Evolutionary conservation across 2,888 invertebrate species (phyloP), one percentile per base, ranked within the genome.

Genomic region (Zeuzera pyrina): DNA sequence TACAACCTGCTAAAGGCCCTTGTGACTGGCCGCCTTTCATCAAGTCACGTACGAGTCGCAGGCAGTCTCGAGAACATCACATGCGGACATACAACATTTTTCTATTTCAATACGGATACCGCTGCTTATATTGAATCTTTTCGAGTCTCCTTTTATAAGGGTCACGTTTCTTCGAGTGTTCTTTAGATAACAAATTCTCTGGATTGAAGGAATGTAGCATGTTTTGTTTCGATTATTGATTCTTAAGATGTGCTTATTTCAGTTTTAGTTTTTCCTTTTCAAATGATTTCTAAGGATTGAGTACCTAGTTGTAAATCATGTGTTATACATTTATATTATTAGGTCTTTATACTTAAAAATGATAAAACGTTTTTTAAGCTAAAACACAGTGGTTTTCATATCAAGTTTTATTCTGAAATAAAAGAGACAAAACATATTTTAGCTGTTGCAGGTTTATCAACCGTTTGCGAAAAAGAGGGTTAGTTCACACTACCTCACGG

Each of bases 141-240:
- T 52, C 49, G 45, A 49, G 49, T 35, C 41, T 48, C 53, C 69
- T 51, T 64, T 79, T 77, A 68, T 71, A 45, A 30, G 30, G 54
- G 70, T 83, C 81, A 83, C 83, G 81, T 81, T 61, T 64, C 61
- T 56, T 79, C 48, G 68, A 83, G 81, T 73, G 79, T 60, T 57
- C 56, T 70, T 68, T 65, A 57, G 35, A 53, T 58, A 49, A 61
- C 58, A 56, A 65, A 58, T 53, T 45, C 2, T 51, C 34, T 54
- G 52, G 52, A 59, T 61, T 47, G 58, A 51, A 33, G 68, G 67
- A 62, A 71, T 70, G 66, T 58, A 8, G 51, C 57, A 59, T 71
- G 69, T 73, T 71, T 70, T 68, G 64, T 67, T 73, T 70, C 59
- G 65, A 71, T 72, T 65, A 64, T 46, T 54, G 42, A 45, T 52